Percentiles rank a stretch among this genome's conserved stretches.
These are phyloP conservation scores for Otis tarda DNA, from an alignment of 2,113 vertebrate species.

Conservation along the genomic window DNA sequence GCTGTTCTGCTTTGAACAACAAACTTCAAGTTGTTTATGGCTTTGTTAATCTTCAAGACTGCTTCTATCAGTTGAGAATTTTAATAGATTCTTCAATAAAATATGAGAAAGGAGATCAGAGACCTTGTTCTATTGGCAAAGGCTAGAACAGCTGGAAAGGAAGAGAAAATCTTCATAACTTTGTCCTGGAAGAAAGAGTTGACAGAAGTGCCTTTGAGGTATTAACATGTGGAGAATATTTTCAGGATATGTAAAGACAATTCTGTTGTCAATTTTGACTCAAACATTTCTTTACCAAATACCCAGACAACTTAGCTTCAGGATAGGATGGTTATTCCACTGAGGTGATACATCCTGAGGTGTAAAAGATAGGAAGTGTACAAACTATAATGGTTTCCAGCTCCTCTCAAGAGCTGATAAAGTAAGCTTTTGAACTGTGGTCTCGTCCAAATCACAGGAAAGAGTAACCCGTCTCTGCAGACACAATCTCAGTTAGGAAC, in stretches of 20 bases:
- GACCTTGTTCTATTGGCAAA: background rate
- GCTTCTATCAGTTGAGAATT: background rate
- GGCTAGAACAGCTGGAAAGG: background rate
- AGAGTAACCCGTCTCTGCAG: background rate
- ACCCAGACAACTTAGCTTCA: background rate
- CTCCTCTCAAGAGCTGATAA: background rate
- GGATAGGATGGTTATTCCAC: background rate
- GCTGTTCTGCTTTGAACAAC: background rate
- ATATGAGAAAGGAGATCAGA: background rate
- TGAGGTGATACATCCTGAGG: background rate
- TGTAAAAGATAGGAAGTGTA: background rate
- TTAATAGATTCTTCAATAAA: background rate
- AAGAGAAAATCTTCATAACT: background rate
- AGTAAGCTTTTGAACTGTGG: background rate
- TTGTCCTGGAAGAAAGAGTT: background rate
- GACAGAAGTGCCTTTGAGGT: background rate
- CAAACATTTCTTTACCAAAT: background rate
- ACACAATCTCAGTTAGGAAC: background rate
- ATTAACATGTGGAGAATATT: background rate
- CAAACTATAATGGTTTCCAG: background rate
- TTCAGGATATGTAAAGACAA: background rate
- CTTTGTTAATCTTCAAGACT: background rate
- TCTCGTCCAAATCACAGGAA: background rate
- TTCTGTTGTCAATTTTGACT: background rate
- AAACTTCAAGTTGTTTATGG: background rate